Conservation (phyloP, 2,113 vertebrate genomes). For the Cyrtonyx montezumae region DNA sequence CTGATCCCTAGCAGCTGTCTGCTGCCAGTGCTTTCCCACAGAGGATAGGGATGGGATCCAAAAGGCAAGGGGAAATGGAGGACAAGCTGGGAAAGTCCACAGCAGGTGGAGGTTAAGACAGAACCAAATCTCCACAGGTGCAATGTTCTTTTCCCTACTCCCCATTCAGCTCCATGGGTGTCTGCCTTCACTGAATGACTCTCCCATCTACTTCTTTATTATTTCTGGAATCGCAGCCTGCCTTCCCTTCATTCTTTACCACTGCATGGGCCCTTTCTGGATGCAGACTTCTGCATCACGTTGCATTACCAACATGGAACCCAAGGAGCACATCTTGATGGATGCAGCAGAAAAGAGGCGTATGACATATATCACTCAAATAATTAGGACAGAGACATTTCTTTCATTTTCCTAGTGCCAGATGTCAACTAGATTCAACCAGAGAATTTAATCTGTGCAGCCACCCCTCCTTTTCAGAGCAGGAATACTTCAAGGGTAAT, state of each 20-base stretch:
- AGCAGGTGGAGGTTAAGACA: conserved; percentile 57
- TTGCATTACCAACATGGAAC: neutral
- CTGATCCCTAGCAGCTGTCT: conserved; percentile 51
- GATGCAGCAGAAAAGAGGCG: neutral
- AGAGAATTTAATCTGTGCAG: neutral
- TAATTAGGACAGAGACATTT: neutral
- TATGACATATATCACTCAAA: neutral
- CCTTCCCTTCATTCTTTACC: neutral
- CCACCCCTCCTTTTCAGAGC: neutral
- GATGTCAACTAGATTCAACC: neutral
- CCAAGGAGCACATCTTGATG: neutral
- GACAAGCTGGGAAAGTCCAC: conserved; percentile 43
- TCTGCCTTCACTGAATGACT: neutral
- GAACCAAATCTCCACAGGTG: neutral
- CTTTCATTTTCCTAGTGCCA: neutral
- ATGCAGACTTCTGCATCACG: neutral
- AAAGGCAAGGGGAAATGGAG: conserved; percentile 53
- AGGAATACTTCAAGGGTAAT: neutral
- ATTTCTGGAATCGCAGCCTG: neutral
- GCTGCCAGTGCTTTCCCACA: conserved; percentile 53
- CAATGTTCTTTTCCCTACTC: neutral
- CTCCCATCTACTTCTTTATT: neutral
- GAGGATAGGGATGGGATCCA: conserved; percentile 51
- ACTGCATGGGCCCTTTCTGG: neutral
- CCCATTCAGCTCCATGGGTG: neutral